These are phyloP conservation scores for Dromiciops gliroides DNA, from an alignment of 2,113 vertebrate species.

Conservation along the genomic window DNA sequence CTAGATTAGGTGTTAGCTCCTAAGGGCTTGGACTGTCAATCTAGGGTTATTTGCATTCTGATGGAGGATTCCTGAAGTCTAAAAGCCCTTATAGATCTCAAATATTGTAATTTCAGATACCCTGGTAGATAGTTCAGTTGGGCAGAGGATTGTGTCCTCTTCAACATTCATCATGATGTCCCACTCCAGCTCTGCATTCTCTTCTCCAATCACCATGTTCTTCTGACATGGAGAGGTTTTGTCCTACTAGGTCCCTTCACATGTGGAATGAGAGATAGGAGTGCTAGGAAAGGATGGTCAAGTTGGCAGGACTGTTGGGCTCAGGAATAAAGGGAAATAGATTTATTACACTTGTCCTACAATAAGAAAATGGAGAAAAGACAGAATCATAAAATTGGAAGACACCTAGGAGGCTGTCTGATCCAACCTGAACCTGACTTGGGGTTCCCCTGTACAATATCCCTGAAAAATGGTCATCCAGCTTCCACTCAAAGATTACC, in stretches of 20 bases:
- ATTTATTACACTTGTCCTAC: background rate
- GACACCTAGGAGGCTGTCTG: background rate
- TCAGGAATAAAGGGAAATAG: background rate
- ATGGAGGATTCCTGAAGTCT: background rate
- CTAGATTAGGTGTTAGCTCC: background rate
- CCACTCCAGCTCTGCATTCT: background rate
- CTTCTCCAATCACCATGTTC: background rate
- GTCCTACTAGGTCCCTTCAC: background rate
- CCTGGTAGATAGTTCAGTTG: background rate
- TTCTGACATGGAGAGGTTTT: background rate
- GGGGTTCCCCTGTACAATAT: background rate
- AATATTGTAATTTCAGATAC: background rate
- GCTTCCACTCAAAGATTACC: background rate
- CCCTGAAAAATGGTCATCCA: background rate
- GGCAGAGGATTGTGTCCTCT: too few relatives aligned
- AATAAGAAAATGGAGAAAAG: background rate
- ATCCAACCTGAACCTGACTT: background rate
- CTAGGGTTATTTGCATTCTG: background rate
- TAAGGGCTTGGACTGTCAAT: background rate
- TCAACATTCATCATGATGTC: too few relatives aligned
- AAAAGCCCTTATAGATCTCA: background rate
- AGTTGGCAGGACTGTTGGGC: background rate
- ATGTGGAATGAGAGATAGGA: background rate
- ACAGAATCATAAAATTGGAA: background rate
- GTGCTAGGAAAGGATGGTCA: background rate